These are phyloP conservation scores for Pachyrhynchus sulphureomaculatus DNA, from an alignment of 1,140 invertebrate genomes.

Conservation along the genomic window DNA sequence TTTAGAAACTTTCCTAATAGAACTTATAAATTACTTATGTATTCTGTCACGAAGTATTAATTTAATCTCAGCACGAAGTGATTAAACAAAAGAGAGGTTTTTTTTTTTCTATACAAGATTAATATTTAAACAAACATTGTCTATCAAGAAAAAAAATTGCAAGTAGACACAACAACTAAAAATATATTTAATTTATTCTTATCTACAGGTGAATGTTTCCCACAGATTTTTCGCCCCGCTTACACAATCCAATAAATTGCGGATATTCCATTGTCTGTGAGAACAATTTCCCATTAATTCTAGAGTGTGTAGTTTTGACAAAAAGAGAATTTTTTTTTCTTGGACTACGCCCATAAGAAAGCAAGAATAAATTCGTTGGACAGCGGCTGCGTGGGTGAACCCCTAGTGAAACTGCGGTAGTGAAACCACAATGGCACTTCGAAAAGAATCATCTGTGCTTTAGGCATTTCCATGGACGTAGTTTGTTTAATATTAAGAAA, in stretches of 20 bases:
- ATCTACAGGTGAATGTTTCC: neutral
- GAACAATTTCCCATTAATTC: constrained; percentile 15
- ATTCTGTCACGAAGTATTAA: too few species aligned
- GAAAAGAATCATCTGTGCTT: constrained; percentile 9
- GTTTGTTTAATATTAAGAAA: constrained; percentile 7
- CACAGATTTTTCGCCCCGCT: neutral
- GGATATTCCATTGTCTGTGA: constrained; percentile 10
- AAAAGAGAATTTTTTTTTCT: neutral
- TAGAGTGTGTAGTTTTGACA: constrained; percentile 6
- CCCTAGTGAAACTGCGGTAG: constrained; percentile 17
- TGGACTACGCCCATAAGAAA: constrained; percentile 3
- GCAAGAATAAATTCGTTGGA: constrained; percentile 8
- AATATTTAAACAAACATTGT: too few species aligned
- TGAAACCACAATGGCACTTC: constrained; percentile 10
- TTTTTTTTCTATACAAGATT: too few species aligned
- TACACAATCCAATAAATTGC: constrained; percentile 5
- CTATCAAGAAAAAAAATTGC: too few species aligned
- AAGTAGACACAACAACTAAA: too few species aligned
- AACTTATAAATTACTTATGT: too few species aligned
- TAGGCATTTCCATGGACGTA: neutral
- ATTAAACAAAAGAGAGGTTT: too few species aligned
- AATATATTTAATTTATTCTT: too few species aligned
- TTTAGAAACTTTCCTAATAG: too few species aligned
- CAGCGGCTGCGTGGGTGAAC: constrained; percentile 1
- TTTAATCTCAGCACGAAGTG: too few species aligned